Conservation (phyloP, 1,140 invertebrate species). For the Orchesella cincta region DNA sequence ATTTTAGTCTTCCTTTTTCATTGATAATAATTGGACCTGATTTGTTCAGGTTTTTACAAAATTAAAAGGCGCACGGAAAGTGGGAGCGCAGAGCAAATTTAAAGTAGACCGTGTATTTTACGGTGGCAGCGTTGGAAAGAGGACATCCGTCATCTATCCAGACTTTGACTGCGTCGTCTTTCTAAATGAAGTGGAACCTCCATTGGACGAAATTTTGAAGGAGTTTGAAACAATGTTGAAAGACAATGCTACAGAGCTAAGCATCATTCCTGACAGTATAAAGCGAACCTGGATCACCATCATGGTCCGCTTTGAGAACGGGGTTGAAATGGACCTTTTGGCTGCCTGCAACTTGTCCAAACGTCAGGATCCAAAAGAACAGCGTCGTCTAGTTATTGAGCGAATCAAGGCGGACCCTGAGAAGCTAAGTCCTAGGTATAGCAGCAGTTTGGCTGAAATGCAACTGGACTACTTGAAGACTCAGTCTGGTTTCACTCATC, state of each 20-base stretch:
- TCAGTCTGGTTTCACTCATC: background rate
- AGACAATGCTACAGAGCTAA: background rate
- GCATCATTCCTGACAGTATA: background rate
- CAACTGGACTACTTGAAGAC: background rate
- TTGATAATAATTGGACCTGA: background rate
- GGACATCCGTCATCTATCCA: background rate
- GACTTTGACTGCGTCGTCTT: slow-evolving; percentile 16
- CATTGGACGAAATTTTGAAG: background rate
- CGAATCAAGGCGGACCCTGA: background rate
- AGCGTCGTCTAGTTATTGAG: background rate
- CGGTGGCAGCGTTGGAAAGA: slow-evolving; percentile 10
- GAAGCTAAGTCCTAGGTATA: background rate
- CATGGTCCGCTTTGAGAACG: background rate
- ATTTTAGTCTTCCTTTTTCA: background rate
- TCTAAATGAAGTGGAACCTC: background rate
- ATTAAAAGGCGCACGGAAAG: background rate
- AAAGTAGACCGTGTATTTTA: background rate
- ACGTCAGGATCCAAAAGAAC: background rate
- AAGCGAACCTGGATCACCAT: background rate
- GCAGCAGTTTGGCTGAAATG: slow-evolving; percentile 18
- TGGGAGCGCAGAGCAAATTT: no score
- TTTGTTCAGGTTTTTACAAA: background rate
- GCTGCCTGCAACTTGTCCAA: background rate
- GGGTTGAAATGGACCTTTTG: background rate
- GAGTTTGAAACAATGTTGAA: background rate